Conservation (phyloP, 2,797 vertebrate species). For the Crenichthys baileyi region DNA sequence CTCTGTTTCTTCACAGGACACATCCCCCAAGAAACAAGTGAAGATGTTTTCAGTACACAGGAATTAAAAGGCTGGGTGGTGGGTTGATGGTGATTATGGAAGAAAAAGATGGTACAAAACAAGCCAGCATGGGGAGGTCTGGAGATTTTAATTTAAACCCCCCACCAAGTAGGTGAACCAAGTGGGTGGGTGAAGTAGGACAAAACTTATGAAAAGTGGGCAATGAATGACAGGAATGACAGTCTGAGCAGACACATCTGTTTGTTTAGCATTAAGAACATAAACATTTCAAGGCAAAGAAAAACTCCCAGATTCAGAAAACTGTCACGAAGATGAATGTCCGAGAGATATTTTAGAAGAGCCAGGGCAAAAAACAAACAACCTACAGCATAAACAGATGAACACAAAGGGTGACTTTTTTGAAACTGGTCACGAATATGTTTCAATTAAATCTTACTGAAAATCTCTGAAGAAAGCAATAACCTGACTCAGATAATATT, state of each 20-base stretch:
- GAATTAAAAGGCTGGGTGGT: not conserved
- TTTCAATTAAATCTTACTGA: not conserved
- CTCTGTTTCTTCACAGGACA: not conserved
- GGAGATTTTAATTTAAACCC: slow-evolving; percentile 7
- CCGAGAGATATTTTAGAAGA: not conserved
- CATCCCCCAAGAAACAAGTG: not conserved
- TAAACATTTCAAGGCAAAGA: not conserved
- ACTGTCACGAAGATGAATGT: not conserved
- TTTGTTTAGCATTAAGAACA: not conserved
- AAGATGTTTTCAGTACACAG: not conserved
- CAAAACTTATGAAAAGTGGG: not conserved
- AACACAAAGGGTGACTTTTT: not conserved
- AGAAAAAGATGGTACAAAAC: not conserved
- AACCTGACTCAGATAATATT: not conserved
- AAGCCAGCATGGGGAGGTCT: not conserved
- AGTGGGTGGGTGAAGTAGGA: not conserved
- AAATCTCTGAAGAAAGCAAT: not conserved
- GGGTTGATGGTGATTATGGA: not conserved
- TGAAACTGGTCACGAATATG: not conserved
- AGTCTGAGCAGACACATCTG: not conserved
- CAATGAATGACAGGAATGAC: not conserved
- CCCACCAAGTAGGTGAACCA: not conserved
- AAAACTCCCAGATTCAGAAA: not conserved
- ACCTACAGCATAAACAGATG: not conserved
- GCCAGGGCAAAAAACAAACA: not conserved